Conservation (phyloP, 2,888 invertebrate genomes). For the Phragmatobia fuliginosa region DNA sequence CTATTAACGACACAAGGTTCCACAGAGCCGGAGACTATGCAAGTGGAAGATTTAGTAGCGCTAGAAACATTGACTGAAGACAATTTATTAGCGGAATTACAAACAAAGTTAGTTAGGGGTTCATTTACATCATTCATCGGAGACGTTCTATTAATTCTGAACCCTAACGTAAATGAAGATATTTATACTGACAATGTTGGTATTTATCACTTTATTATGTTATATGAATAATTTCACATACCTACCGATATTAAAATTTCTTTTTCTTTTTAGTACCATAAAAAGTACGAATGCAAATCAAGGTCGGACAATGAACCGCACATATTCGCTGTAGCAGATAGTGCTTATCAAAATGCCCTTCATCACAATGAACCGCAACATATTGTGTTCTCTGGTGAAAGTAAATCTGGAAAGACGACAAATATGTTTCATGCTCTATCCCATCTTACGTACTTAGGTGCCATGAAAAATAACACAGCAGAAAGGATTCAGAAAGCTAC, state of each 20-base stretch:
- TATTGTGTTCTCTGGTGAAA: slow-evolving; percentile 95
- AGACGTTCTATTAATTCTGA: slow-evolving; percentile 92
- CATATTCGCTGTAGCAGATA: slow-evolving; percentile 95
- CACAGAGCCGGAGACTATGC: slow-evolving; percentile 89
- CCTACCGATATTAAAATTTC: not conserved
- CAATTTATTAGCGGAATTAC: slow-evolving; percentile 89
- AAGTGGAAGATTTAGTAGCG: slow-evolving; percentile 94
- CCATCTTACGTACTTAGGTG: slow-evolving; percentile 93
- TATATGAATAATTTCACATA: no score
- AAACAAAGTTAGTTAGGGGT: slow-evolving; percentile 89
- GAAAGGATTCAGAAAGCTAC: slow-evolving; percentile 89
- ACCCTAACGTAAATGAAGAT: slow-evolving; percentile 91
- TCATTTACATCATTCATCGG: slow-evolving; percentile 93
- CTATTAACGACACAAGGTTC: slow-evolving; percentile 82
- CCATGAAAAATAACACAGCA: slow-evolving; percentile 89
- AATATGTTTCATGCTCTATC: slow-evolving; percentile 92
- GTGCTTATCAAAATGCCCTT: slow-evolving; percentile 95
- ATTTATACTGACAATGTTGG: slow-evolving; percentile 91
- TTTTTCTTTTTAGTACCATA: slow-evolving; percentile 88
- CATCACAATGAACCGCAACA: slow-evolving; percentile 95
- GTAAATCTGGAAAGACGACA: slow-evolving; percentile 96
- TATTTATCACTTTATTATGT: slow-evolving; percentile 18
- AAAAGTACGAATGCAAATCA: slow-evolving; percentile 93
- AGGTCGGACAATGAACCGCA: slow-evolving; percentile 96
- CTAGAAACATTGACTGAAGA: slow-evolving; percentile 92